These are phyloP conservation scores for Parazoanthus atlanticus DNA, from an alignment of 92 coral and sea anemone genomes.

Conservation along the genomic window DNA sequence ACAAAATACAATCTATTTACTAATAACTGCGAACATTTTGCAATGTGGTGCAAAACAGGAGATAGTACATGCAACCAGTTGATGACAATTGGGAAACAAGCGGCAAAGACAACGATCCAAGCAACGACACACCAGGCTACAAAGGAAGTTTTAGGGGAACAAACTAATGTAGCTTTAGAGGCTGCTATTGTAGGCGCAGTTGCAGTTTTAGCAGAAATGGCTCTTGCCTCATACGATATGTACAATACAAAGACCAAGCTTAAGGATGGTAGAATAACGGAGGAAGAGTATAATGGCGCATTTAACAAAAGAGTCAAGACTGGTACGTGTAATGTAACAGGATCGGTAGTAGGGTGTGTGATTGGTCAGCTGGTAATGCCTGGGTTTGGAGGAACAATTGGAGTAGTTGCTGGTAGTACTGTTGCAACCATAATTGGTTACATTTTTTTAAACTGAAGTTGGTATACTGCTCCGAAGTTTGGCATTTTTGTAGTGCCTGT, in stretches of 20 bases:
- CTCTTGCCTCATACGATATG: background rate
- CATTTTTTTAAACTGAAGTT: background rate
- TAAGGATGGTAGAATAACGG: background rate
- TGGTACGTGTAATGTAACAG: conserved; percentile 29
- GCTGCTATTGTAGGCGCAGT: background rate
- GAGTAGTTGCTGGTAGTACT: conserved; percentile 19
- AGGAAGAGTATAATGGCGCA: background rate
- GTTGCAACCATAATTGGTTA: background rate
- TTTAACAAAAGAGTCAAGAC: background rate
- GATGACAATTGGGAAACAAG: background rate
- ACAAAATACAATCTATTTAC: background rate
- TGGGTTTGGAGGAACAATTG: conserved; percentile 12
- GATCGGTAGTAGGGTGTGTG: conserved; percentile 20
- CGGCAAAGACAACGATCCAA: background rate
- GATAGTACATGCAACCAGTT: background rate
- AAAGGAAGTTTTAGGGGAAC: background rate
- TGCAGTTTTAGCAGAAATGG: background rate
- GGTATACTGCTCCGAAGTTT: background rate
- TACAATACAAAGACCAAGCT: background rate
- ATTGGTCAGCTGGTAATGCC: conserved; percentile 42
- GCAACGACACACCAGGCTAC: background rate
- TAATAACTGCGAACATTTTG: conserved; percentile 54
- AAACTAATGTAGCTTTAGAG: background rate
- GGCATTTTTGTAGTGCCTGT: no score
- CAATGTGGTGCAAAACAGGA: conserved; percentile 50